phyloP scores from a whole-genome alignment of 2,113 vertebrate species.

The Sigmodon hispidus region DNA sequence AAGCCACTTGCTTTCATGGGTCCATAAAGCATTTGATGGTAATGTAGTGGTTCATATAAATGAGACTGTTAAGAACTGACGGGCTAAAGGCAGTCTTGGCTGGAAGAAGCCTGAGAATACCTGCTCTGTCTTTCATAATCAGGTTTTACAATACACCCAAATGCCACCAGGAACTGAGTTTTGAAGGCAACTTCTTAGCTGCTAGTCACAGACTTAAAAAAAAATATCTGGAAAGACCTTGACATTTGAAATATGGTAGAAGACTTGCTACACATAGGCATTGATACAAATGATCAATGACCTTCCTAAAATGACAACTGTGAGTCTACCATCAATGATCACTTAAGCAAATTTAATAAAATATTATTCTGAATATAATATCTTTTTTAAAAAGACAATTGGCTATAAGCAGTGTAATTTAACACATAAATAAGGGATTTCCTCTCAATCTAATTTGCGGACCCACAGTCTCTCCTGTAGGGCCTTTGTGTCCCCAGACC shows the following conservation, averaged over 20 bases:
- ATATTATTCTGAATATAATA: background rate
- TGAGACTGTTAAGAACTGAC: constrained; percentile 20
- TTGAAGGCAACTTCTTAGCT: constrained; percentile 59
- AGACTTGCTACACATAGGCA: constrained; percentile 30
- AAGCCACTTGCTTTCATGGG: constrained; percentile 14
- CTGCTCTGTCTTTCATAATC: background rate
- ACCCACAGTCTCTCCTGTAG: background rate
- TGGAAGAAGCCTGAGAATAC: constrained; percentile 25
- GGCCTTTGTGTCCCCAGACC: background rate
- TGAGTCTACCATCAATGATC: background rate
- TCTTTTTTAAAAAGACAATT: constrained; percentile 52
- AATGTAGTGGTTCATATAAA: background rate
- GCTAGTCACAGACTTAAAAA: constrained; percentile 66
- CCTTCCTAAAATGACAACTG: constrained; percentile 53
- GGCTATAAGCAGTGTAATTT: background rate
- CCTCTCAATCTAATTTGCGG: constrained; percentile 16
- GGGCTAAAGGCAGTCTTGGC: constrained; percentile 27
- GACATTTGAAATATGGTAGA: constrained; percentile 78
- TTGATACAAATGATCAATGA: constrained; percentile 53
- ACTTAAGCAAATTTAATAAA: background rate
- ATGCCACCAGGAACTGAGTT: constrained; percentile 60
- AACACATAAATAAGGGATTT: background rate
- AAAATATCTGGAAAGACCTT: constrained; percentile 73
- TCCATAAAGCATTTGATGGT: constrained; percentile 34
- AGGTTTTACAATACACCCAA: constrained; percentile 21